Evolutionary conservation across 2,888 invertebrate species (phyloP).

Genomic region (Callyntrura guangdongensis): DNA sequence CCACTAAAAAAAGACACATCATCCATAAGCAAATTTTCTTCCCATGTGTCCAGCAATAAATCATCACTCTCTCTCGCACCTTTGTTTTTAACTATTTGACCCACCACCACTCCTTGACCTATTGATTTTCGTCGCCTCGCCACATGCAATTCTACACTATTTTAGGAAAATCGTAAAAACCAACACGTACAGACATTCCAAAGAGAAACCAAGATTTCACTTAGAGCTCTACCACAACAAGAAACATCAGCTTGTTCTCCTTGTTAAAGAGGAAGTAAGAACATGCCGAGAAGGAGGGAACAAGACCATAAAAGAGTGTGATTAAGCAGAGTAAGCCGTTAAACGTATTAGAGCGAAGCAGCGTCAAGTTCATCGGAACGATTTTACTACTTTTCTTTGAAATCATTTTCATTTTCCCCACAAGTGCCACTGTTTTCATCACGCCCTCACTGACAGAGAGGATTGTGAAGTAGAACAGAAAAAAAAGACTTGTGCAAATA

Average conservation of each 20-base stretch:
- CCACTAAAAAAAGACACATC: not conserved
- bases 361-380: slow-evolving; percentile 14
- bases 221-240: not conserved
- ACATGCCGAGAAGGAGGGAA: not conserved
- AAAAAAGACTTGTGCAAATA: too few relatives aligned
- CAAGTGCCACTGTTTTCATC: too few relatives aligned
- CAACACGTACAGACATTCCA: not conserved
- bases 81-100: not conserved
- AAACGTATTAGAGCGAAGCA: not conserved
- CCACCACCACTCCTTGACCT: not conserved
- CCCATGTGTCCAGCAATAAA: slow-evolving; percentile 14
- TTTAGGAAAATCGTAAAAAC: too few relatives aligned
- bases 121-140: too few relatives aligned
- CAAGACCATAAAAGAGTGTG: not conserved
- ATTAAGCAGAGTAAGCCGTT: not conserved
- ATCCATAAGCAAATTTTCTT: not conserved
- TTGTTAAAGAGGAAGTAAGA: not conserved
- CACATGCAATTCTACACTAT: too few relatives aligned
- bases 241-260: not conserved
- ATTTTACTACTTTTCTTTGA: too few relatives aligned
- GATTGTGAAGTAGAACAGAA: too few relatives aligned
- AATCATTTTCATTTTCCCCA: too few relatives aligned
- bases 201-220: not conserved
- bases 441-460: too few relatives aligned
- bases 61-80: not conserved